Base-by-base conservation (phyloP, 2,113 vertebrate species). In the Hymenochirus boettgeri region DNA sequence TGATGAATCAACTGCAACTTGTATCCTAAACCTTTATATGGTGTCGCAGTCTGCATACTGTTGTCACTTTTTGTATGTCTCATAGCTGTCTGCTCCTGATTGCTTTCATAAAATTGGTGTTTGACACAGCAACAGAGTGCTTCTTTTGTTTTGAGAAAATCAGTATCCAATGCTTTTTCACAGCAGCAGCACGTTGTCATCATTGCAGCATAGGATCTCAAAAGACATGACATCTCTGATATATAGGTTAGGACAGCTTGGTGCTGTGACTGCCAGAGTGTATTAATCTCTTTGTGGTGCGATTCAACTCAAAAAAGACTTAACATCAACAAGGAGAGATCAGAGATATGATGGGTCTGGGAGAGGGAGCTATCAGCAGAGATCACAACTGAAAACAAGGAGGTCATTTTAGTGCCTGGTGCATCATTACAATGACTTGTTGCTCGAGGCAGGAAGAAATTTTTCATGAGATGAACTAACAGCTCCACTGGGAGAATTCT, bases 191-290 rank as follows among this genome's bases (percentile, higher is more conserved):
- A 7, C 10, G 53, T 46, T 75, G 73, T 67, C 73, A 74, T 11
- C 1, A 73, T 79, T 79, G 78, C 76, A 77, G 73, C 72, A 75
- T 29, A 73, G 75, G 74, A 74, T 73, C 75, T 77, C 15, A 75
- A 50, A 9, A 42, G 35, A 46, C 35, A 25, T 84, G 89, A 87
- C 82, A 79, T 75, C 71, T 18, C 74, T 93, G 91, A 93, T 90
- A 81, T 86, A 92, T 90, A 80, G 80, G 84, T 89, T 90, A 90
- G 87, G 91, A 92, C 92, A 92, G 87, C 70, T 72, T 77, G 83
- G 87, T 87, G 85, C 87, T 73, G 77, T 84, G 82, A 62, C 81
- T 85, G 91, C 87, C 90, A 88, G 15, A 75, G 74, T 82, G 85
- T 76, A 92, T 95, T 91, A 93, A 82, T 79, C 82, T 94, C 90